Evolutionary conservation across 2,888 invertebrate genomes (phyloP), one percentile per base, ranked within the genome.

Genomic region (Eurytoma californica): DNA sequence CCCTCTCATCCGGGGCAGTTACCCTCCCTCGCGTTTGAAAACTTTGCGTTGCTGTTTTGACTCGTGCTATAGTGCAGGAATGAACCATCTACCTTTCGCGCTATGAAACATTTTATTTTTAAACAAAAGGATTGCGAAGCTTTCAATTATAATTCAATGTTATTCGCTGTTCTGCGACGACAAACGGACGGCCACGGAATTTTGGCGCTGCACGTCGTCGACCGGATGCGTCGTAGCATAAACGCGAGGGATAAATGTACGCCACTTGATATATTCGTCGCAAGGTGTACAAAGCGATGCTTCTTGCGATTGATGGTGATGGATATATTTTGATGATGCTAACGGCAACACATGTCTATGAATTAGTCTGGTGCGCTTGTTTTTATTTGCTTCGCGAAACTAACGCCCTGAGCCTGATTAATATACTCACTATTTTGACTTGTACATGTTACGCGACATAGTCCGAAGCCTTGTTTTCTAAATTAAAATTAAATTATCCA

Each of bases 71-170:
- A 47, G n/a, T 0, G 53, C n/a, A 14, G 2, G n/a, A 58, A 4
- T 2, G 47, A 49, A 5, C 2, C 55, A 30, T n/a, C 3, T 24
- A 24, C 24, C 28, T 61, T 30, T 9, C 16, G 28, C 57, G 80
- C 39, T 24, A 24, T 24, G 24, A 24, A 24, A 24, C 9, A 39
- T 39, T 80, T 80, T 80, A 77, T 80, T 80, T 77, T 80, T 77
- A 77, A 80, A 74, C 77, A 77, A 74, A 39, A 77, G 72, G 60
- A 65, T 66, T 16, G 39, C 66, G 39, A 49, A 63, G 58, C 60
- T 49, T 70, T 80, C 76, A 76, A 80, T 80, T 76, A 80, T 80
- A 61, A 80, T 79, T 75, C 70, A 79, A 75, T 67, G 79, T 67
- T 79, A 24, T 5, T 4, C 16, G 60, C 63, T 4, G 5, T 51